These are phyloP conservation scores for Hozukius guyotensis DNA, from an alignment of 2,797 vertebrate genomes.

Conservation along the genomic window DNA sequence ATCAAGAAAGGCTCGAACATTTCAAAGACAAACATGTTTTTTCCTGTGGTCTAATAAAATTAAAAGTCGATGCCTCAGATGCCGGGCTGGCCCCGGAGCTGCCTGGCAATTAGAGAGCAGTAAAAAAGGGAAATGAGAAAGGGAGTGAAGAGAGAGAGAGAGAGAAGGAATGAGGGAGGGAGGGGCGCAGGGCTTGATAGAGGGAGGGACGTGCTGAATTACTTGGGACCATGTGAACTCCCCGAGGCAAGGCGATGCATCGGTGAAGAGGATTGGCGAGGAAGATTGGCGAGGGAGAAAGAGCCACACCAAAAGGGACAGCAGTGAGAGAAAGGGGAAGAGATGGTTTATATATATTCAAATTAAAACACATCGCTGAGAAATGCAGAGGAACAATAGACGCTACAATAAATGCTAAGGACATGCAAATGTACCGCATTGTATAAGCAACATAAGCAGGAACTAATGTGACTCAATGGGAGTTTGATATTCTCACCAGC, in stretches of 20 bases:
- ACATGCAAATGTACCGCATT: not conserved
- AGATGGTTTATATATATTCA: not conserved
- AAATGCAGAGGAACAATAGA: not conserved
- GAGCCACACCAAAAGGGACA: slow-evolving; percentile 13
- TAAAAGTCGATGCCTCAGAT: slow-evolving; percentile 82
- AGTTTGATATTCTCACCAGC: not conserved
- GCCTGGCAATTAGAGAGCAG: slow-evolving; percentile 86
- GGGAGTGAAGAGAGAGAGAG: slow-evolving; percentile 48
- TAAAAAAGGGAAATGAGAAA: slow-evolving; percentile 81
- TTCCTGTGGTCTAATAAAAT: slow-evolving; percentile 90
- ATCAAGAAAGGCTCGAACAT: slow-evolving; percentile 84
- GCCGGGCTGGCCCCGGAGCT: slow-evolving; percentile 74
- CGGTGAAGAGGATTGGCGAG: slow-evolving; percentile 53
- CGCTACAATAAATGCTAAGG: not conserved
- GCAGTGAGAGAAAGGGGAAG: not conserved
- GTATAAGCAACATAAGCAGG: not conserved
- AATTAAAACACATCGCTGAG: not conserved
- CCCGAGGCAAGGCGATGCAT: slow-evolving; percentile 53
- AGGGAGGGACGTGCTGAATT: slow-evolving; percentile 82
- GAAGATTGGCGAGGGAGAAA: slow-evolving; percentile 48
- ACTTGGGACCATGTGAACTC: slow-evolving; percentile 90
- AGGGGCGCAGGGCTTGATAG: slow-evolving; percentile 36
- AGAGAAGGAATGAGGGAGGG: not conserved
- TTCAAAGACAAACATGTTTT: slow-evolving; percentile 90
- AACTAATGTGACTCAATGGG: not conserved